Conservation (phyloP, 2,113 vertebrate genomes). For the Siniperca chuatsi region DNA sequence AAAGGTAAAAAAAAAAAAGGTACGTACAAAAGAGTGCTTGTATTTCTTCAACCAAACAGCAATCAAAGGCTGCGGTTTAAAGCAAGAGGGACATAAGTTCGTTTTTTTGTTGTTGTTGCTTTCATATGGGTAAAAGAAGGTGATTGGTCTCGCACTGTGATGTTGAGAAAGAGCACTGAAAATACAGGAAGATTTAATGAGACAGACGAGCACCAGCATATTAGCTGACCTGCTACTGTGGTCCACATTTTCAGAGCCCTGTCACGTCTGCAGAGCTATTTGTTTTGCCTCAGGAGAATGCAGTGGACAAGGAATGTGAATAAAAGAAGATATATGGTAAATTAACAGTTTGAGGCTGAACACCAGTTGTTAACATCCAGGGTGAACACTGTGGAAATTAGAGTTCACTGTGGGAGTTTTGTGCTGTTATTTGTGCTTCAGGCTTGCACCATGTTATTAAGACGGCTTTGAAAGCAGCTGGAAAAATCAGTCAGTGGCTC, state of each 20-base stretch:
- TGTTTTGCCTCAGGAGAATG: neutral
- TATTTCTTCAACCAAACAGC: neutral
- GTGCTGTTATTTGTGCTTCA: slow-evolving; percentile 21
- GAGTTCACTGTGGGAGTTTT: slow-evolving; percentile 24
- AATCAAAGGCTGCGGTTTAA: neutral
- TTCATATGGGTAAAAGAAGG: neutral
- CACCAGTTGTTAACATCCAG: neutral
- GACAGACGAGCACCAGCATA: neutral
- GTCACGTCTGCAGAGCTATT: slow-evolving; percentile 2
- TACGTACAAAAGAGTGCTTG: neutral
- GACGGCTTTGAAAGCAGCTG: neutral
- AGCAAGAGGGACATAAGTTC: neutral
- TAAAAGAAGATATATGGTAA: neutral
- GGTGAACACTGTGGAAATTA: slow-evolving; percentile 16
- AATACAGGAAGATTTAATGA: neutral
- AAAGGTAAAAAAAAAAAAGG: neutral
- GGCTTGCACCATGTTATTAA: slow-evolving; percentile 30
- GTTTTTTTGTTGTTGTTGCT: slow-evolving; percentile 3
- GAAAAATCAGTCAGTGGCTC: slow-evolving; percentile 14
- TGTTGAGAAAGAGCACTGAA: neutral
- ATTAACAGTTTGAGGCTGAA: slow-evolving; percentile 3
- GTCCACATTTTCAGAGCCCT: slow-evolving; percentile 4
- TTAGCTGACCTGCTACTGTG: neutral
- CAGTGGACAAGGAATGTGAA: neutral
- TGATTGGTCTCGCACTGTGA: neutral